phyloP scores from a whole-genome alignment of 2,888 invertebrate species.

The Choristoneura rosaceana region DNA sequence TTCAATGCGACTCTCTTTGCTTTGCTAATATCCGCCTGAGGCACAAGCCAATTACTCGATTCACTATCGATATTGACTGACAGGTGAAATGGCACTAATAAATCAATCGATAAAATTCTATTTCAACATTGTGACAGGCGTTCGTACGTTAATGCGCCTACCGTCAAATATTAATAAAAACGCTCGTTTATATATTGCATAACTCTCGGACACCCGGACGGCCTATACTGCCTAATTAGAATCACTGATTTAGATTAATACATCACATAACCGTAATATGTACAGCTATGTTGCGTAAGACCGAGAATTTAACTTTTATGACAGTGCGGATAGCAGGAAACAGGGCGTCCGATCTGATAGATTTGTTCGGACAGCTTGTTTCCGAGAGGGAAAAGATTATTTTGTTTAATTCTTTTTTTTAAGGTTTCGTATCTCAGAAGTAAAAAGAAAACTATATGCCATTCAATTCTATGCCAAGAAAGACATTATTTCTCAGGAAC shows the following conservation, averaged over 20 bases:
- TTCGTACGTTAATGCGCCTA: slow-evolving; percentile 33
- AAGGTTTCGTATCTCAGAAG: too few species aligned
- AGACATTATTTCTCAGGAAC: too few species aligned
- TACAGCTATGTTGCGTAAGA: slow-evolving; percentile 51
- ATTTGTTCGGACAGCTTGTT: slow-evolving; percentile 10
- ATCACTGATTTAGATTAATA: slow-evolving; percentile 44
- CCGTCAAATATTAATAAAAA: slow-evolving; percentile 36
- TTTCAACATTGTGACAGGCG: slow-evolving; percentile 41
- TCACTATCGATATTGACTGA: slow-evolving; percentile 29
- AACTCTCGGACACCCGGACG: slow-evolving; percentile 33
- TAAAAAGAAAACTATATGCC: too few species aligned
- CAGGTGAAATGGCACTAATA: slow-evolving; percentile 36
- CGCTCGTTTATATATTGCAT: slow-evolving; percentile 33
- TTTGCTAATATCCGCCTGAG: slow-evolving; percentile 16
- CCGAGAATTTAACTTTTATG: slow-evolving; percentile 51
- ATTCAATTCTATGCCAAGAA: too few species aligned
- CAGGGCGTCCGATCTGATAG: slow-evolving; percentile 13
- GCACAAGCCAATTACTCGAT: slow-evolving; percentile 25
- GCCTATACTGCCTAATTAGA: slow-evolving; percentile 45
- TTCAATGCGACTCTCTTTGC: slow-evolving; percentile 1
- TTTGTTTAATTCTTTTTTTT: not conserved
- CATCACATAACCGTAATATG: slow-evolving; percentile 48
- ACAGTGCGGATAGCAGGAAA: slow-evolving; percentile 20
- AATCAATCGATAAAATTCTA: slow-evolving; percentile 31
- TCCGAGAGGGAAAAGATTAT: slow-evolving; percentile 11